Percentiles rank a stretch among this genome's conserved stretches.
Evolutionary conservation across 2,888 invertebrate genomes (phyloP).

Genomic region (Metopia argyrocephala): DNA sequence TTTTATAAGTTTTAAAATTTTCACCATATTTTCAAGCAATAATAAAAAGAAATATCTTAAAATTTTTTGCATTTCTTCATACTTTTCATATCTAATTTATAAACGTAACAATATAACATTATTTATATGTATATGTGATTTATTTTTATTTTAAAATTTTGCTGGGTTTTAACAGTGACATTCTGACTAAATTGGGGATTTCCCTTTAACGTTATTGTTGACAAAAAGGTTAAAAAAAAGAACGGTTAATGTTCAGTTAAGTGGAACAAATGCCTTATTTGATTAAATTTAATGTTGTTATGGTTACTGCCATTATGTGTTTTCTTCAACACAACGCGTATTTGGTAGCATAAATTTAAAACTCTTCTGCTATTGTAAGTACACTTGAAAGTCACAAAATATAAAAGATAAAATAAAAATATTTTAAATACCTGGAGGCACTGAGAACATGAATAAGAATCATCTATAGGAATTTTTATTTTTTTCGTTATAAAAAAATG

Average conservation of each 20-base stretch:
- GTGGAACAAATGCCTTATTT: conserved; percentile 7
- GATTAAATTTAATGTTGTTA: not conserved
- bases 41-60: too few species aligned
- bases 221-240: not conserved
- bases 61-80: too few species aligned
- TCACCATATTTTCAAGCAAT: too few species aligned
- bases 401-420: too few species aligned
- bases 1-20: too few species aligned
- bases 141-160: not conserved
- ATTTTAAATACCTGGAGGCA: conserved; percentile 19
- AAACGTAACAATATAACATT: too few species aligned
- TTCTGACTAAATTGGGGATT: not conserved
- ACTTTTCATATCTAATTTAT: too few species aligned
- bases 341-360: conserved; percentile 9
- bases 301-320: not conserved
- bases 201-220: not conserved
- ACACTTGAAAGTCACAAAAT: too few species aligned
- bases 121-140: too few species aligned
- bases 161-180: not conserved
- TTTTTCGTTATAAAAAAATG: conserved; percentile 4
- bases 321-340: not conserved
- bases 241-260: not conserved
- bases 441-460: not conserved
- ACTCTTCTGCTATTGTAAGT: not conserved
- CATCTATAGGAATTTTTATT: not conserved